These are phyloP conservation scores for Nothobranchius kuhntae DNA, from an alignment of 2,113 vertebrate species.

Conservation along the genomic window DNA sequence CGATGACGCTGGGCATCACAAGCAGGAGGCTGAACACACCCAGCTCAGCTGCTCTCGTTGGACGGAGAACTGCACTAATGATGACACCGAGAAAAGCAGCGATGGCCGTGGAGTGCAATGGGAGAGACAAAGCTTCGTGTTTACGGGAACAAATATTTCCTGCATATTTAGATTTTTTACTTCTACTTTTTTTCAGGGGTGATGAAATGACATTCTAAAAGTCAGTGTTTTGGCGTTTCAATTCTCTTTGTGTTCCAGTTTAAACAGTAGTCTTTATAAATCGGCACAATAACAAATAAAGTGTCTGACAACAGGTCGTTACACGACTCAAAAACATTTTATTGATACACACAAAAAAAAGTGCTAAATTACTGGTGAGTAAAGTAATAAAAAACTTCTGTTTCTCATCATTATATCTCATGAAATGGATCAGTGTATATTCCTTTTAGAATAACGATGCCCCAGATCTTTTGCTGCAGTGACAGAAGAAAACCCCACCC, in stretches of 20 bases:
- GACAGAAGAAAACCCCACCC: background rate
- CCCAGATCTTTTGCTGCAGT: slow-evolving; percentile 26
- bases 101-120: slow-evolving; percentile 2
- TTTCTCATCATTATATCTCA: too few relatives aligned
- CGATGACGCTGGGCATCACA: slow-evolving; percentile 47
- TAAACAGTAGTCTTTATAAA: too few relatives aligned
- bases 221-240: too few relatives aligned
- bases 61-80: background rate
- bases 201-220: too few relatives aligned
- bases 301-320: too few relatives aligned
- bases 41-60: slow-evolving; percentile 15
- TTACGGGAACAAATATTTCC: too few relatives aligned
- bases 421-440: background rate
- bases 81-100: background rate
- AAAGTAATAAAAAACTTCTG: too few relatives aligned
- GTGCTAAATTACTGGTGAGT: too few relatives aligned
- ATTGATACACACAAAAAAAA: too few relatives aligned
- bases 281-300: too few relatives aligned
- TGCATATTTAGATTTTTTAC: background rate
- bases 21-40: slow-evolving; percentile 34
- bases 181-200: background rate
- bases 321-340: too few relatives aligned
- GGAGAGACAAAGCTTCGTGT: background rate
- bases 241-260: too few relatives aligned
- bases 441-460: background rate